These are phyloP conservation scores for Philotrypesis tridentata DNA, from an alignment of 1,140 invertebrate genomes.

Conservation along the genomic window DNA sequence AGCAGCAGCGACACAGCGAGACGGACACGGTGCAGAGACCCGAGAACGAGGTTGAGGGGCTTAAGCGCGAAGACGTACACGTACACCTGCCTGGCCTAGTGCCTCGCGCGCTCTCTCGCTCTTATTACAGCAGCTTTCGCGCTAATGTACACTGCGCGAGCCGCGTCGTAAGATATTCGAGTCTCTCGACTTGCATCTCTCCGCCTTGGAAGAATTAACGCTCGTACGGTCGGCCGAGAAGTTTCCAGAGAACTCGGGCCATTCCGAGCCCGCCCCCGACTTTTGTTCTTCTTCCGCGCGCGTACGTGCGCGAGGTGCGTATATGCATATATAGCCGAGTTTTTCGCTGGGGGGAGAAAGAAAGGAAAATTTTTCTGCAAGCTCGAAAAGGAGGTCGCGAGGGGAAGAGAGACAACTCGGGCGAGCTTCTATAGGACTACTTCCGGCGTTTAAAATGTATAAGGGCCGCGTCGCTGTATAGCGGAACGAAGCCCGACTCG, in stretches of 20 bases:
- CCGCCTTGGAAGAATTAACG: slow-evolving; percentile 51
- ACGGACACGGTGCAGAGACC: neutral
- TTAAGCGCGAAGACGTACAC: slow-evolving; percentile 44
- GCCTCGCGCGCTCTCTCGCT: neutral
- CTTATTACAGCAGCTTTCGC: neutral
- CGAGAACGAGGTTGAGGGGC: slow-evolving; percentile 39
- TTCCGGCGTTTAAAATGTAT: slow-evolving; percentile 27
- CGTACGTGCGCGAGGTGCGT: neutral
- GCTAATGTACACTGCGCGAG: slow-evolving; percentile 17
- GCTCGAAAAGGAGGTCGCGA: neutral
- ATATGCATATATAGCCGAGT: neutral
- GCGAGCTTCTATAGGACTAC: slow-evolving; percentile 38
- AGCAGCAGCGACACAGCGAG: neutral
- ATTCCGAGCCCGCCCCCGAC: slow-evolving; percentile 45
- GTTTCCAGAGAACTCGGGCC: slow-evolving; percentile 49
- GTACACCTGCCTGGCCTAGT: neutral
- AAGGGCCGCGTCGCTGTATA: neutral
- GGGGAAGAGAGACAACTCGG: too few species aligned
- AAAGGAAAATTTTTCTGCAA: too few species aligned
- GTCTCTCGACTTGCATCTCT: slow-evolving; percentile 14
- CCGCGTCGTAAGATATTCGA: slow-evolving; percentile 49
- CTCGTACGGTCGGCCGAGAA: slow-evolving; percentile 15
- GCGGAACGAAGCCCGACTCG: slow-evolving; percentile 29
- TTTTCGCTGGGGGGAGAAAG: too few species aligned
- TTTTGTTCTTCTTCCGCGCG: slow-evolving; percentile 15